Evolutionary conservation across 2,113 vertebrate genomes (phyloP).

Genomic region (Myrmecophaga tridactyla): DNA sequence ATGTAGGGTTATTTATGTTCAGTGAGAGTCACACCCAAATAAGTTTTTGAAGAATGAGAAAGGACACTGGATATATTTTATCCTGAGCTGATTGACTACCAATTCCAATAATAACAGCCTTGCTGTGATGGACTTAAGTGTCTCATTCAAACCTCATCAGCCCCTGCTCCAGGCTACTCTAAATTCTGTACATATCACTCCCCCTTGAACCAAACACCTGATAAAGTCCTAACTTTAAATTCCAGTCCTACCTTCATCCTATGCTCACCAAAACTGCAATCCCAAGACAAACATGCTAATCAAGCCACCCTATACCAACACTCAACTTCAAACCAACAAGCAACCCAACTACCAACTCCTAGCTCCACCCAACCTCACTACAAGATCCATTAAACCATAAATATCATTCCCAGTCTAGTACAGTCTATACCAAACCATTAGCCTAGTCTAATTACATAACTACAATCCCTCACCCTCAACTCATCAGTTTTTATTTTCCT

Average conservation of each 20-base stretch:
- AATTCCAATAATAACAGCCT: not conserved
- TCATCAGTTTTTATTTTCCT: constrained; percentile 29
- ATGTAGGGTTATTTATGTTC: not conserved
- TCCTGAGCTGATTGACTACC: not conserved
- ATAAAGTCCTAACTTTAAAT: not conserved
- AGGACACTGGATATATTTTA: not conserved
- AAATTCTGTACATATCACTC: not conserved
- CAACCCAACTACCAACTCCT: not conserved
- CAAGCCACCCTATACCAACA: not conserved
- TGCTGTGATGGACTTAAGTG: not conserved
- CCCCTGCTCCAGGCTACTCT: not conserved
- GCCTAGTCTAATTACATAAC: not conserved
- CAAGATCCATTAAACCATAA: not conserved
- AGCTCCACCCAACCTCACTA: not conserved
- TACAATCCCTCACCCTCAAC: not conserved
- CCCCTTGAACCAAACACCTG: not conserved
- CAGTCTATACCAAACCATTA: not conserved
- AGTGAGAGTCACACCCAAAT: not conserved
- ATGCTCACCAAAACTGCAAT: not conserved
- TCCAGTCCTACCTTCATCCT: not conserved
- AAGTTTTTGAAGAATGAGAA: not conserved
- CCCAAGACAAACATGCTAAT: not conserved
- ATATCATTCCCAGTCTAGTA: not conserved
- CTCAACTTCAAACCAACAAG: not conserved
- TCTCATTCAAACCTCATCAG: not conserved